phyloP scores from a whole-genome alignment of 2,888 invertebrate genomes.

The Drosophila macrospina region DNA sequence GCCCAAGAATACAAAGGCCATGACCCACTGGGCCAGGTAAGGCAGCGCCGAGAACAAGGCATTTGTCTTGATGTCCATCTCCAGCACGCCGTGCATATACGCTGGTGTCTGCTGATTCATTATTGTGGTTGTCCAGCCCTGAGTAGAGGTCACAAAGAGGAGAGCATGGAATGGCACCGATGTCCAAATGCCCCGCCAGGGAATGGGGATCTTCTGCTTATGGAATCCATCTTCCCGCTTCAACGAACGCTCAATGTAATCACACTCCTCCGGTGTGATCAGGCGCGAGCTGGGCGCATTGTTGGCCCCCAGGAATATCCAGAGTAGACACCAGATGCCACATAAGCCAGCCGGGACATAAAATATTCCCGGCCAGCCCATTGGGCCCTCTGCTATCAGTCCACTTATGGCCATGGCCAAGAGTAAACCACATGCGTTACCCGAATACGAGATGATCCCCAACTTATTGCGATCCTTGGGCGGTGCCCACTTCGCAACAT shows the following conservation, averaged over 20 bases:
- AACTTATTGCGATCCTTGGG: constrained; percentile 87
- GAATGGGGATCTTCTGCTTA: constrained; percentile 85
- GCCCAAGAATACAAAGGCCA: constrained; percentile 85
- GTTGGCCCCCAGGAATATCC: constrained; percentile 87
- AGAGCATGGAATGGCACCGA: constrained; percentile 88
- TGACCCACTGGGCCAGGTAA: constrained; percentile 86
- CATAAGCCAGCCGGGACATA: constrained; percentile 87
- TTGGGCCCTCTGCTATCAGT: constrained; percentile 86
- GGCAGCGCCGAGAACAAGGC: constrained; percentile 86
- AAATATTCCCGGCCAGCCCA: constrained; percentile 89
- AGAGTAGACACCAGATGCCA: constrained; percentile 86
- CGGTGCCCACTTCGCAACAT: constrained; percentile 90
- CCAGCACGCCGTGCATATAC: constrained; percentile 88
- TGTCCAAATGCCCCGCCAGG: constrained; percentile 88
- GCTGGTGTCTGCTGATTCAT: constrained; percentile 89
- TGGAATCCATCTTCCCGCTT: constrained; percentile 57
- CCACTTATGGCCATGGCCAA: constrained; percentile 88
- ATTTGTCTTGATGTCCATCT: constrained; percentile 87
- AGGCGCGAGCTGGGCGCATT: constrained; percentile 87
- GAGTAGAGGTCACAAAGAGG: constrained; percentile 87
- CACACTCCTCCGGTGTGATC: constrained; percentile 86
- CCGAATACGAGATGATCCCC: constrained; percentile 86
- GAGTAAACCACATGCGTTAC: constrained; percentile 89
- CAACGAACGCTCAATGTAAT: constrained; percentile 79
- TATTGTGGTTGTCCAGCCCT: constrained; percentile 90